phyloP scores from a whole-genome alignment of 2,888 invertebrate genomes.

The Drosophila prolongata region DNA sequence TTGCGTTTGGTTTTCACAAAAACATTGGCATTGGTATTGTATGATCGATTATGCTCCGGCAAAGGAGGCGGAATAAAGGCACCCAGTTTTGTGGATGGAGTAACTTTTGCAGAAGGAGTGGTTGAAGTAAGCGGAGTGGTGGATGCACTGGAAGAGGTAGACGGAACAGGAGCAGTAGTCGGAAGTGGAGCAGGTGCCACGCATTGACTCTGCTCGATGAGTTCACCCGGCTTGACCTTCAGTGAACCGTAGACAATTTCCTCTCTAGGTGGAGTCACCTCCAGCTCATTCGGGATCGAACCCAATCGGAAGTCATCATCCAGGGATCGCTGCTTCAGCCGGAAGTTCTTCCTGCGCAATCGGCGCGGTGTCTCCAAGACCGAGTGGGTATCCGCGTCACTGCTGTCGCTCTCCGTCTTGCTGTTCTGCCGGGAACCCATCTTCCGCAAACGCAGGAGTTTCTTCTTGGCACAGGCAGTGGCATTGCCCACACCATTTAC shows the following conservation, averaged over 20 bases:
- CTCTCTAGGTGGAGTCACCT: conserved; percentile 13
- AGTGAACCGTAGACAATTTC: conserved; percentile 80
- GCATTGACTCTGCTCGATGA: conserved; percentile 74
- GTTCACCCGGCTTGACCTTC: conserved; percentile 83
- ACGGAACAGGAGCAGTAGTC: too few relatives aligned
- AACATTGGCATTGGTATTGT: conserved; percentile 86
- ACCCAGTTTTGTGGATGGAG: conserved; percentile 19
- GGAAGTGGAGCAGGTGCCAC: conserved; percentile 23
- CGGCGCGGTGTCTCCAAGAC: conserved; percentile 83
- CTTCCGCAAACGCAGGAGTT: conserved; percentile 81
- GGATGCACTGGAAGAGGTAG: background rate
- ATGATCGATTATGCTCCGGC: conserved; percentile 59
- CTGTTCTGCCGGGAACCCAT: conserved; percentile 84
- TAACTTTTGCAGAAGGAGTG: background rate
- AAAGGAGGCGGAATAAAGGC: conserved; percentile 68
- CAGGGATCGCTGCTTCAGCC: conserved; percentile 81
- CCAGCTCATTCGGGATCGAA: conserved; percentile 36
- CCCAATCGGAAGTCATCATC: conserved; percentile 80
- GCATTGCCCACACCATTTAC: conserved; percentile 39
- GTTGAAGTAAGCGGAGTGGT: background rate
- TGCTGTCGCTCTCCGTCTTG: conserved; percentile 84
- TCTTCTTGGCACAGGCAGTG: conserved; percentile 73
- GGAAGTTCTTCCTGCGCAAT: conserved; percentile 83
- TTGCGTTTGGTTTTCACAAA: conserved; percentile 93
- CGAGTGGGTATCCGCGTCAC: conserved; percentile 80